Evolutionary conservation across 2,888 invertebrate genomes (phyloP).

Genomic region (Dryocosmus kuriphilus): DNA sequence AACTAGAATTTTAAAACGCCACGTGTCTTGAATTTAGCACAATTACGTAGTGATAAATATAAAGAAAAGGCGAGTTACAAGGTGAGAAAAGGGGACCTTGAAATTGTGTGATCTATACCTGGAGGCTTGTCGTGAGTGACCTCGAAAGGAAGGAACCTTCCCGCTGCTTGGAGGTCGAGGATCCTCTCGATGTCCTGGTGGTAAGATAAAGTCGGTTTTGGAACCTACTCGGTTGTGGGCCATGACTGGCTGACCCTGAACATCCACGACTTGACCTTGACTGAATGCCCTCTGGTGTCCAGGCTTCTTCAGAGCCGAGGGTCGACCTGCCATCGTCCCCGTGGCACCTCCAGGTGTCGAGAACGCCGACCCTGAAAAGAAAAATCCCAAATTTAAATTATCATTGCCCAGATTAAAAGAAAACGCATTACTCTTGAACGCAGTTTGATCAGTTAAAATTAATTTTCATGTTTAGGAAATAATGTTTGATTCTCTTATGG

Average conservation of each 20-base stretch:
- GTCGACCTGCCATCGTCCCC: conserved; percentile 78
- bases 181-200: conserved; percentile 90
- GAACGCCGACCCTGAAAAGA: conserved; percentile 27
- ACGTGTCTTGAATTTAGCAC: conserved; percentile 12
- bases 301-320: conserved; percentile 85
- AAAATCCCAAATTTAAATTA: neutral
- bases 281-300: conserved; percentile 92
- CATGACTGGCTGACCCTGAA: conserved; percentile 70
- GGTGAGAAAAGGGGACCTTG: conserved; percentile 30
- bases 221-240: conserved; percentile 91
- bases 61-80: conserved; percentile 8
- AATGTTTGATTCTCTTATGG: neutral
- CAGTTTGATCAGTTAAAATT: neutral
- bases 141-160: conserved; percentile 79
- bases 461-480: neutral
- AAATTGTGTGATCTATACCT: conserved; percentile 74
- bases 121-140: conserved; percentile 92
- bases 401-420: too few species aligned
- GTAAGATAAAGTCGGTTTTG: conserved; percentile 93
- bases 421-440: too few species aligned
- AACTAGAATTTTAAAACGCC: conserved; percentile 7
- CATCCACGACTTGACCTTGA: conserved; percentile 90
- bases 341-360: conserved; percentile 40
- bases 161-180: conserved; percentile 75
- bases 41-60: conserved; percentile 17